phyloP scores from a whole-genome alignment of 2,113 vertebrate species.

The Bothrops jararaca region DNA sequence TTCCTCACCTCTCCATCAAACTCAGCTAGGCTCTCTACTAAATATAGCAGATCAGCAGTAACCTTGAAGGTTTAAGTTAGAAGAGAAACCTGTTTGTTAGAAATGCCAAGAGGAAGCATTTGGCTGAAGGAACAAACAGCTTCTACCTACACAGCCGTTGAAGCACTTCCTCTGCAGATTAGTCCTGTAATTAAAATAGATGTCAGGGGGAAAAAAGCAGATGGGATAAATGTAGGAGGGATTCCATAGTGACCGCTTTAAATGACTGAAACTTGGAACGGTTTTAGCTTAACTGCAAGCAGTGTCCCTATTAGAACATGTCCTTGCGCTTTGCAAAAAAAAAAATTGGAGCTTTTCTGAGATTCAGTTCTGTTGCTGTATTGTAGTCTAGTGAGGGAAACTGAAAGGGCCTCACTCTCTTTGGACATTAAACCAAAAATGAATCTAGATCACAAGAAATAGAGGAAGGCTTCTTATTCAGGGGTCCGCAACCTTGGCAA shows the following conservation, averaged over 20 bases:
- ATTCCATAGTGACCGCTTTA: background rate
- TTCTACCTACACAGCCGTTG: slow-evolving; percentile 33
- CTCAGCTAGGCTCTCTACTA: background rate
- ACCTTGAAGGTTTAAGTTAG: background rate
- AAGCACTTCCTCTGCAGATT: slow-evolving; percentile 18
- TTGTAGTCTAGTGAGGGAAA: slow-evolving; percentile 29
- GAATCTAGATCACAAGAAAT: slow-evolving; percentile 11
- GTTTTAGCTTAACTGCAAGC: background rate
- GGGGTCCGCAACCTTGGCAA: too few species aligned
- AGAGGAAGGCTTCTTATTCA: slow-evolving; percentile 4
- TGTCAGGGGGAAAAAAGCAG: slow-evolving; percentile 1
- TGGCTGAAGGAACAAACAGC: slow-evolving; percentile 23
- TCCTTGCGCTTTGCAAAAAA: slow-evolving; percentile 13
- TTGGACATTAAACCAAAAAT: slow-evolving; percentile 24
- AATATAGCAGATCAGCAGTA: slow-evolving; percentile 35
- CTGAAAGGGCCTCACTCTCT: slow-evolving; percentile 29
- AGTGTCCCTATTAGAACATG: slow-evolving; percentile 41
- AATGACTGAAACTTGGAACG: background rate
- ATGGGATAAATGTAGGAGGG: background rate
- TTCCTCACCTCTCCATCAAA: background rate
- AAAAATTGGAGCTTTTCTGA: background rate
- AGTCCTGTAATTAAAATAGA: background rate
- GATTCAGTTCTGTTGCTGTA: background rate
- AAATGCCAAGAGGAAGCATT: slow-evolving; percentile 36
- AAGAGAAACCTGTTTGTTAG: slow-evolving; percentile 46